These are phyloP conservation scores for Maconellicoccus hirsutus DNA, from an alignment of 1,140 invertebrate genomes.

Conservation along the genomic window DNA sequence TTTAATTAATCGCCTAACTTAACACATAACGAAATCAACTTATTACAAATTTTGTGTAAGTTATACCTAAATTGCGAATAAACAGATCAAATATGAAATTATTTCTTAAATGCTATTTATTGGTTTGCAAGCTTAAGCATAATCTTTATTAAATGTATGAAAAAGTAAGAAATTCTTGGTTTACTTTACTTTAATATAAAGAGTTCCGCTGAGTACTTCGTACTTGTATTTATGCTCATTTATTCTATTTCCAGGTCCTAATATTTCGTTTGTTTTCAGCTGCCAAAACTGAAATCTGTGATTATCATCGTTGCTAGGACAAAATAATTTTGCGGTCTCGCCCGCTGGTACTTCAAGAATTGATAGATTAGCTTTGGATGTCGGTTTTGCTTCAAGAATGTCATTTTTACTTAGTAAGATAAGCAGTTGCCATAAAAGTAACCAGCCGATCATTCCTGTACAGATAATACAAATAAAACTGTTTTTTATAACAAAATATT, in stretches of 20 bases:
- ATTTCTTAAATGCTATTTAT: too few species aligned
- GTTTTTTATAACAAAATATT: too few species aligned
- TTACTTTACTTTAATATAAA: slow-evolving; percentile 44
- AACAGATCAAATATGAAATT: too few species aligned
- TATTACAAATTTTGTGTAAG: too few species aligned
- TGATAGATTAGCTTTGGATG: background rate
- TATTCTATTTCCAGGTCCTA: slow-evolving; percentile 47
- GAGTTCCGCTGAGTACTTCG: slow-evolving; percentile 50
- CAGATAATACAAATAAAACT: too few species aligned
- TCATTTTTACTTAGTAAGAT: background rate
- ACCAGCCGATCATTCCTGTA: slow-evolving; percentile 15
- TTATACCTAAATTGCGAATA: too few species aligned
- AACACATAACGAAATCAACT: too few species aligned
- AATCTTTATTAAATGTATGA: background rate
- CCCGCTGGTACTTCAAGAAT: slow-evolving; percentile 42
- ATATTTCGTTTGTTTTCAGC: slow-evolving; percentile 41
- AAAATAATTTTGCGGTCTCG: slow-evolving; percentile 45
- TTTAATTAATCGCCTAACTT: too few species aligned
- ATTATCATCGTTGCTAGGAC: slow-evolving; percentile 48
- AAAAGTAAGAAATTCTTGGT: background rate
- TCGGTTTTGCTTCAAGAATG: slow-evolving; percentile 1
- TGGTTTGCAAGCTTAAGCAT: too few species aligned
- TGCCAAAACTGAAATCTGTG: slow-evolving; percentile 58
- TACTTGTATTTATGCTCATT: slow-evolving; percentile 53
- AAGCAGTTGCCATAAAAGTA: slow-evolving; percentile 7